phyloP scores from a whole-genome alignment of 1,140 invertebrate genomes.

The Campoletis sonorensis region DNA sequence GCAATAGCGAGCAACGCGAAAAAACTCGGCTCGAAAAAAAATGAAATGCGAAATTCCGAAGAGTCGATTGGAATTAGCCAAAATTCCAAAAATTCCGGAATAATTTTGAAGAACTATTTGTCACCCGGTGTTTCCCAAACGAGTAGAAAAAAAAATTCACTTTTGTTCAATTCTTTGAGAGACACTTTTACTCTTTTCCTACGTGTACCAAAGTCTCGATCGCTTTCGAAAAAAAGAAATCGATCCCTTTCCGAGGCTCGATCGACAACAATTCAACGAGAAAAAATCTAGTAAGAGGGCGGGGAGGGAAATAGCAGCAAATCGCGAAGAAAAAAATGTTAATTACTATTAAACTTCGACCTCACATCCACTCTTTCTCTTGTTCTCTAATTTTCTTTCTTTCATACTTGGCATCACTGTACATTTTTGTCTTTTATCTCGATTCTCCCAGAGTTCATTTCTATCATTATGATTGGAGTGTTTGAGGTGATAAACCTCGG shows the following conservation, averaged over 20 bases:
- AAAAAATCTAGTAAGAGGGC: background rate
- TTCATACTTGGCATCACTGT: background rate
- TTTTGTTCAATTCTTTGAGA: no score
- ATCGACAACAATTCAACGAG: background rate
- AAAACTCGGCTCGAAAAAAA: no score
- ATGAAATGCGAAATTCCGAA: no score
- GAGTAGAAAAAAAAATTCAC: no score
- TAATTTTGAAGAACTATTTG: no score
- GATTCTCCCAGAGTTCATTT: background rate
- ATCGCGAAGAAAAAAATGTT: background rate
- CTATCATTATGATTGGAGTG: background rate
- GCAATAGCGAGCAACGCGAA: no score
- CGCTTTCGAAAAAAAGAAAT: background rate
- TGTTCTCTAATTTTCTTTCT: background rate
- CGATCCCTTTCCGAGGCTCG: background rate
- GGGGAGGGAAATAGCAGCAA: background rate
- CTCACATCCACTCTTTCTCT: background rate
- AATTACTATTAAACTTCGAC: background rate
- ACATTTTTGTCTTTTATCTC: conserved; percentile 16
- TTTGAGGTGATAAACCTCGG: background rate
- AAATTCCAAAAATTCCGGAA: no score
- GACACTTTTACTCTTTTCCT: no score
- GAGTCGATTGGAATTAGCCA: no score
- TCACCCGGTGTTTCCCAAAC: no score
- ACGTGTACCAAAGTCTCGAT: no score